Base-by-base conservation (phyloP, 2,113 vertebrate species). In the Eretmochelys imbricata region DNA sequence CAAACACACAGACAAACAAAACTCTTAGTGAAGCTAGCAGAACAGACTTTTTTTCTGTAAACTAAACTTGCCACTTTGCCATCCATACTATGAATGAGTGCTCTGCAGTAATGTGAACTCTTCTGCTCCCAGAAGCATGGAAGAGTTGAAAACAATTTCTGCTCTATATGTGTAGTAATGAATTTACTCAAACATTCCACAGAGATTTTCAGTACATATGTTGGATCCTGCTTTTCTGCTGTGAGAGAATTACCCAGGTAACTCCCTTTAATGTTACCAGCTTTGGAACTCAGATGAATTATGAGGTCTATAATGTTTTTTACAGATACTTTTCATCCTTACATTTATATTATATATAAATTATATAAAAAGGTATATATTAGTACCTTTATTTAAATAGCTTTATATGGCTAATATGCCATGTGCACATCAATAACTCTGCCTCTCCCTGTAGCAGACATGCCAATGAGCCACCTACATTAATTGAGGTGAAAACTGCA, bases 121-220 rank as follows among this genome's bases (percentile, higher is more conserved):
- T 3, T 5, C 22, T 22, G 4, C 7, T 5, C 2, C 4, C 0
- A 0, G 19, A 38, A 10, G 24, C 29, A n/a, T 38, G 75, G 27
- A 9, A 90, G 85, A 85, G 8, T 42, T 35, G 0, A 75, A 48
- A 90, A 93, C 8, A 93, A 94, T 0, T 48, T 20, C 22, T 59
- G 3, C 65, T 89, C 79, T 87, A 8, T 31, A 89, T 89, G 55
- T 49, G 90, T 16, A 89, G 51, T n/a, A 80, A 35, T 8, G 78
- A 25, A 82, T 54, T 87, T 14, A 62, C 84, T 84, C 50, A 1
- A 46, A 35, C 22, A 35, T 48, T 91, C 38, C 46, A 55, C 10
- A 80, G 92, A 86, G 50, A 11, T 35, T 55, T 78, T 14, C 0
- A 2, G 6, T 13, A n/a, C 29, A 42, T 0, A 1, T 22, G 8